These are phyloP conservation scores for Asarcornis scutulata DNA, from an alignment of 2,113 vertebrate genomes.

Conservation along the genomic window DNA sequence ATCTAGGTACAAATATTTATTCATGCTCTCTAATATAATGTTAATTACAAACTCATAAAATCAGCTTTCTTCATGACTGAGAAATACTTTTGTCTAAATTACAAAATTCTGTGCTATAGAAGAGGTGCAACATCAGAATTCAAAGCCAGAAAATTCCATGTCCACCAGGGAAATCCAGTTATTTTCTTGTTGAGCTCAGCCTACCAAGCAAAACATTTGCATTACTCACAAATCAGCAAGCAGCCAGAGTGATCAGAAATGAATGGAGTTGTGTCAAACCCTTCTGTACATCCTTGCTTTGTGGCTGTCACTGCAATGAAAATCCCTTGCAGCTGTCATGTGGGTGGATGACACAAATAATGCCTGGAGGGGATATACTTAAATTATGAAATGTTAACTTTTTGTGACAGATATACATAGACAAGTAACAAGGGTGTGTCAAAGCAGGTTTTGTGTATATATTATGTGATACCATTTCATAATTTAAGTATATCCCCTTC, in stretches of 20 bases:
- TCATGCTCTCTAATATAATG: neutral
- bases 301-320: neutral
- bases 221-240: neutral
- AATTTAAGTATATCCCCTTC: no score
- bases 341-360: neutral
- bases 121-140: neutral
- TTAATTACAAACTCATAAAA: neutral
- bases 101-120: neutral
- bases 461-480: neutral
- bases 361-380: neutral
- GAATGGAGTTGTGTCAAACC: neutral
- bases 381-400: constrained; percentile 22
- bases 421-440: neutral
- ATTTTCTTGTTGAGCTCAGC: neutral
- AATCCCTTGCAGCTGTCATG: constrained; percentile 18
- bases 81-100: neutral
- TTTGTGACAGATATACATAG: neutral
- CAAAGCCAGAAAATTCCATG: neutral
- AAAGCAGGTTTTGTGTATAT: neutral
- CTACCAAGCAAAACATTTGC: neutral
- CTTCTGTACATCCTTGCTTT: neutral
- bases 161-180: neutral
- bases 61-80: neutral
- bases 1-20: neutral
- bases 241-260: neutral